Conservation (phyloP, 2,113 vertebrate species). For the Scortum barcoo region DNA sequence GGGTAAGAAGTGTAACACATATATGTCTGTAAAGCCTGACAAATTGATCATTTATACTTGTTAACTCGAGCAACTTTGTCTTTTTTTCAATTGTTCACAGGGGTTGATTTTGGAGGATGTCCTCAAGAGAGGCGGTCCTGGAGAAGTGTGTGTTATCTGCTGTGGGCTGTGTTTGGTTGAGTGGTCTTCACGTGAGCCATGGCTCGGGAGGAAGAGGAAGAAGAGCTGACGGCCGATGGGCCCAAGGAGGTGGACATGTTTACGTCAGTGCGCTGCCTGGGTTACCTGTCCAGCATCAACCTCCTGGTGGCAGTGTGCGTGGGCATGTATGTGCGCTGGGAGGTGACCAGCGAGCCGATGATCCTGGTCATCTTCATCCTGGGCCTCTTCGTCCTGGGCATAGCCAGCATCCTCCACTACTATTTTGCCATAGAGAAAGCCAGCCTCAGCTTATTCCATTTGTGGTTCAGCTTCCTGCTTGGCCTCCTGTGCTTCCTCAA, state of each 20-base stretch:
- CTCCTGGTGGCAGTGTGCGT: slow-evolving; percentile 93
- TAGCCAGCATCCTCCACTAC: slow-evolving; percentile 97
- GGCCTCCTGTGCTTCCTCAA: slow-evolving; percentile 97
- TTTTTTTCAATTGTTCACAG: slow-evolving; percentile 44
- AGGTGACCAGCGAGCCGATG: slow-evolving; percentile 91
- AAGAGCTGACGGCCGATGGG: slow-evolving; percentile 49
- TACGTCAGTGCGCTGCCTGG: slow-evolving; percentile 92
- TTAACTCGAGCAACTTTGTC: background rate
- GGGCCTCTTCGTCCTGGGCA: slow-evolving; percentile 95
- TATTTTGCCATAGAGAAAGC: slow-evolving; percentile 98
- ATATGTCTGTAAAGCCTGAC: background rate
- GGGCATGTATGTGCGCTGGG: slow-evolving; percentile 97
- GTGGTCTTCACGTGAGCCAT: slow-evolving; percentile 79
- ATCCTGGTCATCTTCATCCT: slow-evolving; percentile 98
- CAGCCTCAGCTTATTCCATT: slow-evolving; percentile 93
- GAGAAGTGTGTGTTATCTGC: no score
- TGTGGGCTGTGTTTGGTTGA: background rate
- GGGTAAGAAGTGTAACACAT: background rate
- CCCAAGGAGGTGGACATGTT: slow-evolving; percentile 89
- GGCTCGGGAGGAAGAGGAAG: slow-evolving; percentile 90
- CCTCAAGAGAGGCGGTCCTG: slow-evolving; percentile 33
- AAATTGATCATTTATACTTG: background rate
- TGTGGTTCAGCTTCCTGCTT: slow-evolving; percentile 97
- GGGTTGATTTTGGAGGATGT: slow-evolving; percentile 64
- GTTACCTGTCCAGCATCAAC: slow-evolving; percentile 93